These are phyloP conservation scores for Magallana gigas DNA, from an alignment of 1,140 invertebrate genomes.

Conservation along the genomic window DNA sequence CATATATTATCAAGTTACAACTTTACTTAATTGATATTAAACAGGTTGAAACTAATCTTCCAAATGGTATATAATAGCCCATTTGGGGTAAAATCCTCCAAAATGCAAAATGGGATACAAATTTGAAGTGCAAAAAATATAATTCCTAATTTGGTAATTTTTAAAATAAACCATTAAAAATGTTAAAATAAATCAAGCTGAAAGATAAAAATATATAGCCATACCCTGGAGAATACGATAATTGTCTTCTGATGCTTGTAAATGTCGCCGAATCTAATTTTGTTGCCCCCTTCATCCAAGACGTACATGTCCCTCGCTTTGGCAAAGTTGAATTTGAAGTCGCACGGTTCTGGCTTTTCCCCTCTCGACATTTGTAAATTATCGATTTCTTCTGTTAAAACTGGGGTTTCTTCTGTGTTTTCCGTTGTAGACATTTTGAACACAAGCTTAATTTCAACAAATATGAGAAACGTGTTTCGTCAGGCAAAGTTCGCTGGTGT, in stretches of 20 bases:
- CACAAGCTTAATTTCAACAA: too few relatives aligned
- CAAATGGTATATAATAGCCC: too few relatives aligned
- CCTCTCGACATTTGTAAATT: slow-evolving; percentile 66
- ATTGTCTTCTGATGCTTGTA: slow-evolving; percentile 72
- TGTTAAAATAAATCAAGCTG: too few relatives aligned
- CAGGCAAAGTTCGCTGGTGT: not conserved
- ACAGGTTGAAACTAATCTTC: too few relatives aligned
- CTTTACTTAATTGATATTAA: too few relatives aligned
- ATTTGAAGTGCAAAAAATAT: too few relatives aligned
- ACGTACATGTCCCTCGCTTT: slow-evolving; percentile 58
- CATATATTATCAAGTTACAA: too few relatives aligned
- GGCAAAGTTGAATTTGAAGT: slow-evolving; percentile 55
- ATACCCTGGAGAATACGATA: slow-evolving; percentile 68
- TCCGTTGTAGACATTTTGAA: slow-evolving; percentile 24
- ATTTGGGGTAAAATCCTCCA: too few relatives aligned
- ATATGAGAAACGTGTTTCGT: not conserved
- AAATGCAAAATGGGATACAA: too few relatives aligned
- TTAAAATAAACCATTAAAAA: too few relatives aligned
- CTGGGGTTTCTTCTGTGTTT: slow-evolving; percentile 18
- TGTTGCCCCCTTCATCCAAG: slow-evolving; percentile 68
- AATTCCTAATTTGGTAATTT: too few relatives aligned
- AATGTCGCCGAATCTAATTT: slow-evolving; percentile 68
- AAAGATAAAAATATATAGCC: slow-evolving; percentile 28
- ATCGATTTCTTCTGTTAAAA: slow-evolving; percentile 51
- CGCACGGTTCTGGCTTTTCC: slow-evolving; percentile 50